Base-by-base conservation (phyloP, 2,113 vertebrate genomes). In the Sorex araneus region DNA sequence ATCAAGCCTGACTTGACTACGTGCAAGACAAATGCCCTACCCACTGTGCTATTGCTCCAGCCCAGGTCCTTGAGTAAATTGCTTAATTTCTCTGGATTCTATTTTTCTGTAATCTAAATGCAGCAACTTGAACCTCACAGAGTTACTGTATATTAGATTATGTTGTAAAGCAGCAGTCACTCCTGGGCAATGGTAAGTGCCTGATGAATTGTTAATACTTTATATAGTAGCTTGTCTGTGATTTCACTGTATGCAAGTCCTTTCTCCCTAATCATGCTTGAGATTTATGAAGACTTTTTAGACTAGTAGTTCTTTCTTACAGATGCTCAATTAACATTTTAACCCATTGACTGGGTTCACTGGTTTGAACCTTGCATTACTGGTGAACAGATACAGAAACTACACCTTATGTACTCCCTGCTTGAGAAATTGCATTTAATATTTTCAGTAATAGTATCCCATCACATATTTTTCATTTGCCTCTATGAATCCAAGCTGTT, bases 181-280 rank as follows among this genome's bases (percentile, higher is more conserved):
- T 64, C 27, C 34, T 75, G 45, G 64, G 21, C 43, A 21, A 34
- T 54, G 8, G 28, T 78, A 83, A n/a, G 79, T 69, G 13, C 27
- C 74, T 74, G 23, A 69, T 74, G 47, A 28, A 90, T 83, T 89
- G 3, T 60, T 28, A 78, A 28, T 36, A 25, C 76, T 84, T 75
- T 73, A 28, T 43, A 50, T 6, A 36, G 15, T 63, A 34, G 45
- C 43, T 36, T 77, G 19, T 0, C 82, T 87, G 15, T 54, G 47
- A 74, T 87, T 86, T 79, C 2, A 36, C 25, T 79, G 86, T 86
- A 40, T 47, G 1, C 60, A 60, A 43, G 6, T 36, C 57, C 8
- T 91, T 89, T 87, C 47, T 89, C 8, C 30, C 32, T 70, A 86
- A 83, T 69, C 30, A 66, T 16, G 2, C 80, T 77, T 57, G 27